A percentile compares a stretch with the other conserved stretches of the same genome.
These are phyloP conservation scores for Nesogale talazaci DNA, from an alignment of 2,113 vertebrate genomes.

Conservation along the genomic window DNA sequence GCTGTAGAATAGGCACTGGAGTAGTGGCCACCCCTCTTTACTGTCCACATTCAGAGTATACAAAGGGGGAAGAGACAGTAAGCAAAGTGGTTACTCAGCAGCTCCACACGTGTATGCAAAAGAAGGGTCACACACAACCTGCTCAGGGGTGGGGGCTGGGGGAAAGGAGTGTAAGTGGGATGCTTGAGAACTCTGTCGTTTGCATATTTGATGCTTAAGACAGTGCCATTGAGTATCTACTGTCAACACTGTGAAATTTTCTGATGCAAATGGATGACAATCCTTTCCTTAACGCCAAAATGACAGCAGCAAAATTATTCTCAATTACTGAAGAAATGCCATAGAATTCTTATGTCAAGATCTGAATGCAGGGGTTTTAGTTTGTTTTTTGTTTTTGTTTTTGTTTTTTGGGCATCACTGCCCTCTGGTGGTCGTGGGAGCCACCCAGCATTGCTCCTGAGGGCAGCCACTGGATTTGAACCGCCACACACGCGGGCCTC, in stretches of 20 bases:
- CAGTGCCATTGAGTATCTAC: no score
- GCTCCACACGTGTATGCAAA: constrained; percentile 63
- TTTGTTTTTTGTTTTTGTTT: no score
- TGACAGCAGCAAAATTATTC: not conserved
- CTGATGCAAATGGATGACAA: not conserved
- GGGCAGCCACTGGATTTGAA: no score
- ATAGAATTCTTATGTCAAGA: not conserved
- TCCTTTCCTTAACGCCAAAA: constrained; percentile 27
- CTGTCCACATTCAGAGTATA: constrained; percentile 88
- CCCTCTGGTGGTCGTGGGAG: no score
- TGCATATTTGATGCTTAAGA: not conserved
- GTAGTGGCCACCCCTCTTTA: constrained; percentile 90
- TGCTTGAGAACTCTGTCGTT: not conserved
- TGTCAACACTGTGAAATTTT: not conserved
- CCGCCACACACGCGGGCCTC: no score
- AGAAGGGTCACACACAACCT: constrained; percentile 65
- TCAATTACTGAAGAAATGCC: not conserved
- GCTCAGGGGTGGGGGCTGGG: not conserved
- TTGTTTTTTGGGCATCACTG: no score
- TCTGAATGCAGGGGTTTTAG: not conserved
- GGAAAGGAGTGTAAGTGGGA: accelerated
- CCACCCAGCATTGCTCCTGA: no score
- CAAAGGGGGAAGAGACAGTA: constrained; percentile 85
- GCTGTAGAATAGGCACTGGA: constrained; percentile 92
- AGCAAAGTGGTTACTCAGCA: constrained; percentile 86